Conservation (phyloP, 1,140 invertebrate genomes). For the Doryteuthis pealeii region DNA sequence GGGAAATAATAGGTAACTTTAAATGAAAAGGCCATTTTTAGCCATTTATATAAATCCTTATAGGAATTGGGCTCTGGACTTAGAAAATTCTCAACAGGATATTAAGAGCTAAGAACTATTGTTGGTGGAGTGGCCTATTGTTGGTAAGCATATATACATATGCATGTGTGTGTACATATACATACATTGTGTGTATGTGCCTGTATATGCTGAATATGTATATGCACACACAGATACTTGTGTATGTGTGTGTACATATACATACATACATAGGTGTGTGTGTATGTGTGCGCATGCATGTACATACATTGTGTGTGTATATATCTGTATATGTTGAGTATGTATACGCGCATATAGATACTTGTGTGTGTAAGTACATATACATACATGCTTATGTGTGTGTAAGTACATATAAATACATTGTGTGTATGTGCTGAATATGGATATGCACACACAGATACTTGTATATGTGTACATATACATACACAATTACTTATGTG, state of each 20-base stretch:
- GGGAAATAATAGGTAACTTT: too few relatives aligned
- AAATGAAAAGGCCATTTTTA: too few relatives aligned
- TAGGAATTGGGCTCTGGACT: too few relatives aligned
- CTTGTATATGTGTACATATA: neutral
- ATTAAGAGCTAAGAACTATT: too few relatives aligned
- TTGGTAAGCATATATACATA: neutral
- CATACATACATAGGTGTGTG: neutral
- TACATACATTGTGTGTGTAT: too few relatives aligned
- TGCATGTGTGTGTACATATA: neutral
- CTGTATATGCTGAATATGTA: neutral
- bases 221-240: too few relatives aligned
- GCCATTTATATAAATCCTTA: too few relatives aligned
- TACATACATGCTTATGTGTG: neutral
- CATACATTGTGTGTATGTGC: neutral
- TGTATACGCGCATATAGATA: neutral
- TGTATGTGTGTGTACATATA: neutral
- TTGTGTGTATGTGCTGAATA: too few relatives aligned
- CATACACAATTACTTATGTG: too few relatives aligned
- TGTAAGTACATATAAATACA: neutral
- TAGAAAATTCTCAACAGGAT: too few relatives aligned
- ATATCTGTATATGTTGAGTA: neutral
- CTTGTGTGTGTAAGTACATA: neutral
- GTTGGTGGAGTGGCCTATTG: too few relatives aligned
- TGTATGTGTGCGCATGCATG: neutral
- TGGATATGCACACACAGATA: too few relatives aligned